Evolutionary conservation across 1,140 invertebrate species (phyloP).

Genomic region (Drosophila trapezifrons): DNA sequence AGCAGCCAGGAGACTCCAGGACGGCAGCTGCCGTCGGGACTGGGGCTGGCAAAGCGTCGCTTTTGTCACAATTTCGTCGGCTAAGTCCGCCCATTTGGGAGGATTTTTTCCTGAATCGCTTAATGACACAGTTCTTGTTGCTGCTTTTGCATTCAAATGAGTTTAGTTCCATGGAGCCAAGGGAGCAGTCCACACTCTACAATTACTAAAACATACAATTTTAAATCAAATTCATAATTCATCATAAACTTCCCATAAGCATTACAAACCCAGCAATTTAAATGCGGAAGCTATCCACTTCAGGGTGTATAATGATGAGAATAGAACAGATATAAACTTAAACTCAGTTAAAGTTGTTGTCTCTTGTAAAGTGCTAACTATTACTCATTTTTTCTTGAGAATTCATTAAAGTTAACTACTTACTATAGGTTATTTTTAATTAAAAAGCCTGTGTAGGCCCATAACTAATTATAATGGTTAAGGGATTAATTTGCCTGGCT

Average conservation of each 20-base stretch:
- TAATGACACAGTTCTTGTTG: slow-evolving; percentile 11
- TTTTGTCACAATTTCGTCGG: slow-evolving; percentile 19
- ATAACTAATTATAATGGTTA: not conserved
- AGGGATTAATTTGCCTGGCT: not conserved
- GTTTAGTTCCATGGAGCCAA: not conserved
- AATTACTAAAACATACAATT: slow-evolving; percentile 13
- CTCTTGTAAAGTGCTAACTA: too few species aligned
- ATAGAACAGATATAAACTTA: not conserved
- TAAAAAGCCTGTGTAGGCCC: too few species aligned
- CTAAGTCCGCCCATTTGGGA: slow-evolving; percentile 9
- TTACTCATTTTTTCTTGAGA: too few species aligned
- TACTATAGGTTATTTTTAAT: too few species aligned
- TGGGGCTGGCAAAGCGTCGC: not conserved
- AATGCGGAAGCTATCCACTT: not conserved
- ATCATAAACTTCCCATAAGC: not conserved
- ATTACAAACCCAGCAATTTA: not conserved
- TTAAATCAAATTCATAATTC: slow-evolving; percentile 13
- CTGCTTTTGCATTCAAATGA: slow-evolving; percentile 14
- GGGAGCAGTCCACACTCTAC: not conserved
- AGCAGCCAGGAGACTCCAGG: slow-evolving; percentile 1
- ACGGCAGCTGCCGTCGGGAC: slow-evolving; percentile 5
- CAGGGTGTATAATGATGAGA: not conserved
- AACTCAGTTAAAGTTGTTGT: not conserved
- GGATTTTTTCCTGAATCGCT: slow-evolving; percentile 10
- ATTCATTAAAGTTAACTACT: too few species aligned